Conservation (phyloP, 1,140 invertebrate genomes). For the Cryptotermes secundus region DNA sequence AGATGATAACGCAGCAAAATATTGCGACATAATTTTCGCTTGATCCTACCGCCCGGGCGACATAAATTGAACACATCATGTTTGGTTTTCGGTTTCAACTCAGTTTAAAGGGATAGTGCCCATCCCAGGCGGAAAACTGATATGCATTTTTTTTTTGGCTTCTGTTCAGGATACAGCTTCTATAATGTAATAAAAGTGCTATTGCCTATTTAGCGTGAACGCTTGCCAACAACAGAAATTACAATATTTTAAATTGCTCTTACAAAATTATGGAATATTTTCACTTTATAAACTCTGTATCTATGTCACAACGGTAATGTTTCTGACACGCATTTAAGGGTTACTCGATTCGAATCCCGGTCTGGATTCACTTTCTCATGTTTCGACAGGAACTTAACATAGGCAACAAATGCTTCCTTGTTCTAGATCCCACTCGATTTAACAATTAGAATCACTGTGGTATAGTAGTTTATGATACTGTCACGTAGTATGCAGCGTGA, state of each 20-base stretch:
- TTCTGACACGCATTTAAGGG: too few relatives aligned
- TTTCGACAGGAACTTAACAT: too few relatives aligned
- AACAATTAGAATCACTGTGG: too few relatives aligned
- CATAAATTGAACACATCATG: conserved; percentile 18
- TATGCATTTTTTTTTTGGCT: conserved; percentile 1
- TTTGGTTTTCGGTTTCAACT: not conserved
- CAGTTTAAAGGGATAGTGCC: not conserved
- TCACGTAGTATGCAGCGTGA: too few relatives aligned
- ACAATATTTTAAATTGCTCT: not conserved
- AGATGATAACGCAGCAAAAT: conserved; percentile 6
- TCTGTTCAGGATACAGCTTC: not conserved
- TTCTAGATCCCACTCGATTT: too few relatives aligned
- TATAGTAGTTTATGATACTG: too few relatives aligned
- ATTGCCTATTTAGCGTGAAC: not conserved
- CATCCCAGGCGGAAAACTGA: conserved; percentile 10
- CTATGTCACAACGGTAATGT: not conserved
- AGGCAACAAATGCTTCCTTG: too few relatives aligned
- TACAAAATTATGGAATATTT: not conserved
- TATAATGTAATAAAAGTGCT: conserved; percentile 12
- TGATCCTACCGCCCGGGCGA: conserved; percentile 6
- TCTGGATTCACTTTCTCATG: too few relatives aligned
- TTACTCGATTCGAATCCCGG: too few relatives aligned
- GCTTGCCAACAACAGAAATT: not conserved
- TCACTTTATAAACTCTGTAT: not conserved
- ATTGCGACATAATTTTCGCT: conserved; percentile 16